Conservation (phyloP, 2,113 vertebrate species). For the Callospermophilus lateralis region DNA sequence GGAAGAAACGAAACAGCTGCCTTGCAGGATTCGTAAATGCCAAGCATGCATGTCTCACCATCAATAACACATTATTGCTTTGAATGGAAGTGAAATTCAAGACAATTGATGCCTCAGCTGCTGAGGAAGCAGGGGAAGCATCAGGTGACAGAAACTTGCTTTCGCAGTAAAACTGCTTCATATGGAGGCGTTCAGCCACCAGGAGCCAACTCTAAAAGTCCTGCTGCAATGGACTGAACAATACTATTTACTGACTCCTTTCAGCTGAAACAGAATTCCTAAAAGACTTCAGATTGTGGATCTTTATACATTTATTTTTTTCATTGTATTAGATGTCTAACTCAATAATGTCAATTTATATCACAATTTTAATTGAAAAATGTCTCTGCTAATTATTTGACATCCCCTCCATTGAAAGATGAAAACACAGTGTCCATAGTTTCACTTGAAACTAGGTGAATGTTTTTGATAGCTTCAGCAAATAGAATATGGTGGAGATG, state of each 20-base stretch:
- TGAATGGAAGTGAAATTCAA: slow-evolving; percentile 74
- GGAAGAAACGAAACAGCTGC: slow-evolving; percentile 82
- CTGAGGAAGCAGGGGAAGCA: slow-evolving; percentile 51
- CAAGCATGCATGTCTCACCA: slow-evolving; percentile 65
- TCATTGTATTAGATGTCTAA: background rate
- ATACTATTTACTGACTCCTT: slow-evolving; percentile 64
- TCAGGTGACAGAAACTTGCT: background rate
- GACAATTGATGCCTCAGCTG: slow-evolving; percentile 72
- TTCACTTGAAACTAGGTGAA: background rate
- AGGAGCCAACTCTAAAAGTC: slow-evolving; percentile 37
- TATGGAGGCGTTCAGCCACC: background rate
- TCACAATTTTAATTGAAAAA: background rate
- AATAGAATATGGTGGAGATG: background rate
- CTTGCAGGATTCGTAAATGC: slow-evolving; percentile 76
- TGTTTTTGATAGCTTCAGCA: background rate
- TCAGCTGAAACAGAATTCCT: slow-evolving; percentile 33
- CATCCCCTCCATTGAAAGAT: background rate
- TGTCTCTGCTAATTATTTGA: background rate
- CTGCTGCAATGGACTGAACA: slow-evolving; percentile 49
- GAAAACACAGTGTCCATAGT: background rate
- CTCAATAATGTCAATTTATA: background rate
- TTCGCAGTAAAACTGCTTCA: background rate
- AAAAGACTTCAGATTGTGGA: background rate
- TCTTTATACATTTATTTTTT: background rate
- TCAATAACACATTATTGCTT: slow-evolving; percentile 81